Evolutionary conservation across 2,888 invertebrate species (phyloP).

Genomic region (Desoria tigrina): DNA sequence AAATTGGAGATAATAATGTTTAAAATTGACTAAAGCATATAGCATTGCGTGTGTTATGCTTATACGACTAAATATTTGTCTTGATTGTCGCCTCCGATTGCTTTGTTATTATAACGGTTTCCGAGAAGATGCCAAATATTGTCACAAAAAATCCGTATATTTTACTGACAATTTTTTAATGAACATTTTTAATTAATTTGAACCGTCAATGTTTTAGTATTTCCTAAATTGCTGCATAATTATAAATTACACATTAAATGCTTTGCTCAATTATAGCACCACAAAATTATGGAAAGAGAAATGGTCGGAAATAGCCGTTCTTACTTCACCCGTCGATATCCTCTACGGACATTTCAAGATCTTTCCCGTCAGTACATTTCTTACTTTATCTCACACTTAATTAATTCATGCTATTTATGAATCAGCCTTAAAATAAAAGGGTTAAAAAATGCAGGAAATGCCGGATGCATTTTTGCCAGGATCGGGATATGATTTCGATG

Average conservation of each 20-base stretch:
- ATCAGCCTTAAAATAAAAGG: neutral
- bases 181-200: too few relatives aligned
- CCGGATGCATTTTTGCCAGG: constrained; percentile 48
- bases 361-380: constrained; percentile 42
- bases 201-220: neutral
- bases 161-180: too few relatives aligned
- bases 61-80: too few relatives aligned
- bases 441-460: constrained; percentile 39
- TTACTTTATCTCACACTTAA: neutral
- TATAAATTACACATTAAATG: neutral
- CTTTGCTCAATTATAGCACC: constrained; percentile 40
- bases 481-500: constrained; percentile 49
- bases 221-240: neutral
- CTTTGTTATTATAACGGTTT: too few relatives aligned
- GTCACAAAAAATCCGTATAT: too few relatives aligned
- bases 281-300: constrained; percentile 46
- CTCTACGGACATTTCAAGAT: constrained; percentile 52
- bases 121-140: too few relatives aligned
- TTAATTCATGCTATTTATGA: too few relatives aligned
- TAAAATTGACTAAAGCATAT: neutral
- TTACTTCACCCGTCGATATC: constrained; percentile 48
- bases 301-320: constrained; percentile 48
- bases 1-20: too few relatives aligned
- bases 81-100: too few relatives aligned
- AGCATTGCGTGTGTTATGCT: neutral